Percentiles rank a stretch among this genome's conserved stretches.
phyloP scores from a whole-genome alignment of 2,888 invertebrate species.

The Brenthis daphne region DNA sequence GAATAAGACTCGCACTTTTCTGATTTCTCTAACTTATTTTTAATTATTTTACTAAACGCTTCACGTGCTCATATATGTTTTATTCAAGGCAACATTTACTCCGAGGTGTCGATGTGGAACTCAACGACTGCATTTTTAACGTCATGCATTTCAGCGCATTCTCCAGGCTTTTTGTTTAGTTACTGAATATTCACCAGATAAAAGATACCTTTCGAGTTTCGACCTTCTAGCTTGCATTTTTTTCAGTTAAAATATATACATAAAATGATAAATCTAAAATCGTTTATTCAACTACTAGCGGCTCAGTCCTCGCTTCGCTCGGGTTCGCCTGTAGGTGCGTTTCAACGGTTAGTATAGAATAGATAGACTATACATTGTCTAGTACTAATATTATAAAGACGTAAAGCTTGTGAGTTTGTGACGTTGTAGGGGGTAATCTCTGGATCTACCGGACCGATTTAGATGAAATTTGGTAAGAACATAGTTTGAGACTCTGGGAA shows the following conservation, averaged over 20 bases:
- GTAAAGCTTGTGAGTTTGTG: too few relatives aligned
- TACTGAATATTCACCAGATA: slow-evolving; percentile 17
- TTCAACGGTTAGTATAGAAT: too few relatives aligned
- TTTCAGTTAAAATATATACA: not conserved
- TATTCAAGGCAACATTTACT: slow-evolving; percentile 27
- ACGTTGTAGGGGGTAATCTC: too few relatives aligned
- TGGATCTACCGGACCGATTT: too few relatives aligned
- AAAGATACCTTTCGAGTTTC: not conserved
- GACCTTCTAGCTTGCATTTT: slow-evolving; percentile 12
- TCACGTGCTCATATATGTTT: slow-evolving; percentile 20
- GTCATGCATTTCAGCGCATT: slow-evolving; percentile 24
- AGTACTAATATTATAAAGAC: too few relatives aligned
- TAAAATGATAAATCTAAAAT: too few relatives aligned
- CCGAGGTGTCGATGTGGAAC: slow-evolving; percentile 24
- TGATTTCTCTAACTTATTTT: not conserved
- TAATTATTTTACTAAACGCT: slow-evolving; percentile 5
- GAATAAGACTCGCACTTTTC: not conserved
- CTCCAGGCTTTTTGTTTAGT: slow-evolving; percentile 12
- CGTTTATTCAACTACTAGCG: too few relatives aligned
- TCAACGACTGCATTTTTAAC: slow-evolving; percentile 27
- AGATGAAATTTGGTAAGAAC: too few relatives aligned
- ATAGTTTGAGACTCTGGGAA: too few relatives aligned
- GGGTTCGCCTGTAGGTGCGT: too few relatives aligned
- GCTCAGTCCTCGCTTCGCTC: too few relatives aligned
- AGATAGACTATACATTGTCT: too few relatives aligned